phyloP scores from a whole-genome alignment of 2,888 invertebrate genomes.

The Arctia plantaginis region DNA sequence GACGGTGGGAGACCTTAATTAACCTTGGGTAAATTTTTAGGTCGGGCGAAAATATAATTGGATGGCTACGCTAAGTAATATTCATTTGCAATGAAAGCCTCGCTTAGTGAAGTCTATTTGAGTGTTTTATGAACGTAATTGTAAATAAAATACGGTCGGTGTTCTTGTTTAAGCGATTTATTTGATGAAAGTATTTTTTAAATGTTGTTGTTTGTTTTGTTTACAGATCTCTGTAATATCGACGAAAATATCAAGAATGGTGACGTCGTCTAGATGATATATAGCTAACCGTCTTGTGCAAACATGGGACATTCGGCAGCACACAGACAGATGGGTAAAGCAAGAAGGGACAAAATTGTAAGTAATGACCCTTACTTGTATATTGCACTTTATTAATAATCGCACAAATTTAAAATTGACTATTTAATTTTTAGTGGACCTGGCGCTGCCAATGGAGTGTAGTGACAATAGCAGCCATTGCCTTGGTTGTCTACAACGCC shows the following conservation, averaged over 20 bases:
- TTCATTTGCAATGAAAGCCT: slow-evolving; percentile 5
- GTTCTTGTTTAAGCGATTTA: not conserved
- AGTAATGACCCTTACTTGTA: slow-evolving; percentile 27
- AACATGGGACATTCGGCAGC: slow-evolving; percentile 52
- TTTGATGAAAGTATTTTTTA: not conserved
- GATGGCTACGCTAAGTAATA: not conserved
- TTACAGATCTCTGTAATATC: slow-evolving; percentile 8
- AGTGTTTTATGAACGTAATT: not conserved
- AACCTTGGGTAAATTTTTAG: slow-evolving; percentile 4
- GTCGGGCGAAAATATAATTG: slow-evolving; percentile 7
- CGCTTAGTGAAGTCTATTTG: not conserved
- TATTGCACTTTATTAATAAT: not conserved
- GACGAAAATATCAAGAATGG: slow-evolving; percentile 25
- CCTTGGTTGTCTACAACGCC: slow-evolving; percentile 87
- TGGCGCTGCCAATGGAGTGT: slow-evolving; percentile 90
- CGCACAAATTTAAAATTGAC: not conserved
- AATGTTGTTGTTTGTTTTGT: slow-evolving; percentile 3
- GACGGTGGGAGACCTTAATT: slow-evolving; percentile 22
- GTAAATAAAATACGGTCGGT: not conserved
- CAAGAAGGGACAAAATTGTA: slow-evolving; percentile 70
- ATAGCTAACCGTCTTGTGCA: slow-evolving; percentile 33
- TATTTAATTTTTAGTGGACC: slow-evolving; percentile 67
- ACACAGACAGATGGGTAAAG: slow-evolving; percentile 63
- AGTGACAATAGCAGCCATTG: slow-evolving; percentile 88
- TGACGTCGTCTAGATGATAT: slow-evolving; percentile 47